Base-by-base conservation (phyloP, 2,888 invertebrate genomes). In the Dryococelus australis region DNA sequence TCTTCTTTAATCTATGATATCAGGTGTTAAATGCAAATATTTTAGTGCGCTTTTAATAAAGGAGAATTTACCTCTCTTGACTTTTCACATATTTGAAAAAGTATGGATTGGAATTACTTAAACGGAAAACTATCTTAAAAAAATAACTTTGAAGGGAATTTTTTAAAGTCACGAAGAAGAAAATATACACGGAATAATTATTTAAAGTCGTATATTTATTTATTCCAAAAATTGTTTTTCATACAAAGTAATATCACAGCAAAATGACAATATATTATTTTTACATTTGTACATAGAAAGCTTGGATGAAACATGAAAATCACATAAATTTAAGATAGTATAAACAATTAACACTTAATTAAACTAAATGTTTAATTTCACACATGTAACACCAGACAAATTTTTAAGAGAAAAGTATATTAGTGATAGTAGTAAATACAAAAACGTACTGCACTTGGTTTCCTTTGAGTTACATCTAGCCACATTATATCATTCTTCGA, bases 241-340 rank as follows among this genome's bases (percentile, higher is more conserved):
- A 65, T 65, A 65, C 65, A 65, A 65, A 65, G 65, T 65, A 65
- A 65, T 65, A 65, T 65, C 65, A 65, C 65, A 65, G 65, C 65
- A 65, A 65, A 65, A 65, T 65, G 65, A 65, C 65, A 65, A 65
- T 65, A 65, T 65, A 65, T 24, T n/a, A 35, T 35, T 47, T 65
- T 65, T 65, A 65, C 65, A 65, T 65, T 65, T 65, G 65, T 65
- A 65, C 65, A 65, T 65, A 65, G 65, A 65, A 65, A 65, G 65
- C 65, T 65, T 65, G n/a, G 65, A 65, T 65, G 65, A 65, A 65
- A 65, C 65, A 65, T 65, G 20, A 16, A 24, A 65, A 65, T 20
- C 65, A 65, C 65, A 65, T 24, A 65, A 65, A 8, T n/a, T 8
- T 65, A 0, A 65, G 65, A 65, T 8, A n/a, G 20, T 65, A 65